These are phyloP conservation scores for Plecotus auritus DNA, from an alignment of 2,113 vertebrate species.

Conservation along the genomic window DNA sequence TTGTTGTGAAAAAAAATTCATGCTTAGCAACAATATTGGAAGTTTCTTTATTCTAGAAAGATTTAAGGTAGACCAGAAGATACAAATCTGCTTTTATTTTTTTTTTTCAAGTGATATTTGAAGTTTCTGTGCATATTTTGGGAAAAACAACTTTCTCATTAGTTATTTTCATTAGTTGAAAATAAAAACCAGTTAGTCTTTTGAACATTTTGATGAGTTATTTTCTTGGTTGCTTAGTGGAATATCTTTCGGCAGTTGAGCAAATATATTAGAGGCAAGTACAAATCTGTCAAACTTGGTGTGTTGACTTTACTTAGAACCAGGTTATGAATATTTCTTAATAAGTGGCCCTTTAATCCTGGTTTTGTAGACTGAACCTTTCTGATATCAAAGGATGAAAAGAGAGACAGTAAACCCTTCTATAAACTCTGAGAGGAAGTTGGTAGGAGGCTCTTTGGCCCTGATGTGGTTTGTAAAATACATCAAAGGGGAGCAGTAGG, in stretches of 20 bases:
- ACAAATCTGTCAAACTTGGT: conserved; percentile 21
- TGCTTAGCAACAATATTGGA: background rate
- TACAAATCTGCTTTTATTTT: background rate
- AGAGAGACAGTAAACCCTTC: conserved; percentile 10
- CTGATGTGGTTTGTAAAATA: conserved; percentile 59
- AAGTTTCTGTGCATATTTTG: background rate
- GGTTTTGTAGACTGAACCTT: conserved; percentile 26
- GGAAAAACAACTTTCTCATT: conserved; percentile 25
- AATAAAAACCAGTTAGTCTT: conserved; percentile 44
- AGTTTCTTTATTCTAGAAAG: background rate
- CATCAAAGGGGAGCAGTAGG: conserved; percentile 37
- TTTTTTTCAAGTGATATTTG: background rate
- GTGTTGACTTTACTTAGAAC: conserved; percentile 42
- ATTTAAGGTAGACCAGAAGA: background rate
- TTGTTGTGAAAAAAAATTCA: background rate
- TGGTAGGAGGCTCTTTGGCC: background rate
- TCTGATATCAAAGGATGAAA: conserved; percentile 46
- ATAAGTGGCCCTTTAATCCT: conserved; percentile 21
- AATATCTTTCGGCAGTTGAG: conserved; percentile 28
- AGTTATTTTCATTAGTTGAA: background rate
- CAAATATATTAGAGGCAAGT: conserved; percentile 23
- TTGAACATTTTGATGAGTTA: conserved; percentile 49
- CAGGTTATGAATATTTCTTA: conserved; percentile 59
- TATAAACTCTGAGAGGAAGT: conserved; percentile 28
- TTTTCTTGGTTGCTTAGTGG: conserved; percentile 40